Conservation (phyloP, 2,888 invertebrate genomes). For the Ichneumon xanthorius region DNA sequence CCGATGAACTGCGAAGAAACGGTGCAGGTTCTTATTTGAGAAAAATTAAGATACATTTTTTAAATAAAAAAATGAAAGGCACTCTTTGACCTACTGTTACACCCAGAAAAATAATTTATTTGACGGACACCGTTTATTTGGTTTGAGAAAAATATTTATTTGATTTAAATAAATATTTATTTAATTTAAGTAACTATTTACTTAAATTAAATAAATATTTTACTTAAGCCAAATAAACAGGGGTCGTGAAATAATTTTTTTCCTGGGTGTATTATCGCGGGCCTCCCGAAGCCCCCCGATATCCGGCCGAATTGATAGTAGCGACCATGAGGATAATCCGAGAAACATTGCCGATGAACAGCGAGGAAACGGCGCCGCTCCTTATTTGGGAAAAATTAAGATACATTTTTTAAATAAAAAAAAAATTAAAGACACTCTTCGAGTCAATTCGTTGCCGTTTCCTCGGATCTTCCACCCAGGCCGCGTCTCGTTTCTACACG, state of each 20-base stretch:
- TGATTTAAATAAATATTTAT: no score
- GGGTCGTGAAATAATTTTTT: no score
- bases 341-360: background rate
- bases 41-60: background rate
- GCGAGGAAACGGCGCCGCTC: background rate
- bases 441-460: background rate
- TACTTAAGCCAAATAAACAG: no score
- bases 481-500: background rate
- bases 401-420: no score
- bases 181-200: no score
- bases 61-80: background rate
- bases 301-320: constrained; percentile 9
- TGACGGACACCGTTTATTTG: no score
- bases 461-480: background rate
- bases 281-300: background rate
- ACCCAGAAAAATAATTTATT: no score
- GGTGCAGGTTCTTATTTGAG: background rate
- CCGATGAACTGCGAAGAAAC: background rate
- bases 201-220: no score
- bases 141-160: no score
- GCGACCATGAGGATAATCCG: background rate
- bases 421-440: background rate
- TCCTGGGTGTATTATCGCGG: background rate
- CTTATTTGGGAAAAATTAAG: background rate
- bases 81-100: background rate